Evolutionary conservation across 2,888 invertebrate genomes (phyloP).

Genomic region (Dicycla oo): DNA sequence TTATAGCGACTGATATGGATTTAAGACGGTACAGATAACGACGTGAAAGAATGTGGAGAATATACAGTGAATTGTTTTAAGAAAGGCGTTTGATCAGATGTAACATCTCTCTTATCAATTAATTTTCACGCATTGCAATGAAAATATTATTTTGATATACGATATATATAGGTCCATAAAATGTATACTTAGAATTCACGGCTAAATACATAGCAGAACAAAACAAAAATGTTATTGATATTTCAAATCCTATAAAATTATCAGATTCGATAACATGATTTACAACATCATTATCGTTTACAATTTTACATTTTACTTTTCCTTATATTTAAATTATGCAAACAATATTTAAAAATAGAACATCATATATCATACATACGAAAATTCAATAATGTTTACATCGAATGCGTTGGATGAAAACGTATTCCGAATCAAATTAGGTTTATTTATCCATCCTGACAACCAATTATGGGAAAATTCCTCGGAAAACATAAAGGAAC

Average conservation of each 20-base stretch:
- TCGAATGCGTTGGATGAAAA: slow-evolving; percentile 42
- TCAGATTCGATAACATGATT: slow-evolving; percentile 37
- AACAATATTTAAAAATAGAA: slow-evolving; percentile 57
- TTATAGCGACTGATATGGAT: not conserved
- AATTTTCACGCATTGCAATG: slow-evolving; percentile 3
- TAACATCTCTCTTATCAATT: not conserved
- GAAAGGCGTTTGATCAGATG: slow-evolving; percentile 2
- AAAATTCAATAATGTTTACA: slow-evolving; percentile 64
- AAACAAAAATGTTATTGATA: slow-evolving; percentile 22
- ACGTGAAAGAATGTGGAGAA: not conserved
- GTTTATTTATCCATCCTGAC: slow-evolving; percentile 49
- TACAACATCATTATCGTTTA: slow-evolving; percentile 46
- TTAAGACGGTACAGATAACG: not conserved
- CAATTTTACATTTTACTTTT: slow-evolving; percentile 49
- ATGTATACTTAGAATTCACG: slow-evolving; percentile 21
- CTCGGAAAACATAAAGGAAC: slow-evolving; percentile 60
- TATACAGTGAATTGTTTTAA: not conserved
- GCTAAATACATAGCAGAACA: slow-evolving; percentile 11
- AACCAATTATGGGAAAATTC: slow-evolving; percentile 58
- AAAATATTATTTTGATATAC: slow-evolving; percentile 11
- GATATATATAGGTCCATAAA: slow-evolving; percentile 10
- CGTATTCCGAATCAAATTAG: slow-evolving; percentile 55
- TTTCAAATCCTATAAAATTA: slow-evolving; percentile 21
- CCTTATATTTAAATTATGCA: slow-evolving; percentile 34
- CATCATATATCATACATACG: slow-evolving; percentile 56